These are phyloP conservation scores for Chiroxiphia lanceolata DNA, from an alignment of 2,797 vertebrate genomes.

Conservation along the genomic window DNA sequence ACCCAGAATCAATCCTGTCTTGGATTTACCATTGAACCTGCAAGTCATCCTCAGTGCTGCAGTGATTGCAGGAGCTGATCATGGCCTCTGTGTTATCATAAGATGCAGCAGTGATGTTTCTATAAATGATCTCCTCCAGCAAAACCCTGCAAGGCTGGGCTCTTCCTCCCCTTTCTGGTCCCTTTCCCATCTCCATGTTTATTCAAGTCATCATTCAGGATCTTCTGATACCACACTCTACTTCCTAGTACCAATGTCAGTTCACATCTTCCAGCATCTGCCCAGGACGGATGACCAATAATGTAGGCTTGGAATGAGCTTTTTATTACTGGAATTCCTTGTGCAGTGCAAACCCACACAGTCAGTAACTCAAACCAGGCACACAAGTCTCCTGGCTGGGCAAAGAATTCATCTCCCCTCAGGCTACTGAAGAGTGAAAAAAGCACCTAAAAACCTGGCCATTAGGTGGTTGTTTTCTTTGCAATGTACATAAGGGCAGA, in stretches of 20 bases:
- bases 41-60: neutral
- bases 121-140: neutral
- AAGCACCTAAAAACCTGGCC: neutral
- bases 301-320: neutral
- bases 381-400: neutral
- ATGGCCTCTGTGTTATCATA: neutral
- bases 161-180: neutral
- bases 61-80: neutral
- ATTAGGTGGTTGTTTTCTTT: neutral
- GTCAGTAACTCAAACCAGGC: constrained; percentile 21
- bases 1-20: neutral
- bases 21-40: neutral
- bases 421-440: neutral
- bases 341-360: neutral
- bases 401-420: neutral
- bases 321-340: constrained; percentile 24
- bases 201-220: neutral
- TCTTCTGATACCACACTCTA: neutral
- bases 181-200: neutral
- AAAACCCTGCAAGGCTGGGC: neutral
- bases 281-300: neutral
- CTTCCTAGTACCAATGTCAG: neutral
- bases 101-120: neutral
- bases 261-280: neutral
- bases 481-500: neutral